A percentile compares a stretch with the other conserved stretches of the same genome.
These are phyloP conservation scores for Drosophila parvula DNA, from an alignment of 1,140 invertebrate species.

Conservation along the genomic window DNA sequence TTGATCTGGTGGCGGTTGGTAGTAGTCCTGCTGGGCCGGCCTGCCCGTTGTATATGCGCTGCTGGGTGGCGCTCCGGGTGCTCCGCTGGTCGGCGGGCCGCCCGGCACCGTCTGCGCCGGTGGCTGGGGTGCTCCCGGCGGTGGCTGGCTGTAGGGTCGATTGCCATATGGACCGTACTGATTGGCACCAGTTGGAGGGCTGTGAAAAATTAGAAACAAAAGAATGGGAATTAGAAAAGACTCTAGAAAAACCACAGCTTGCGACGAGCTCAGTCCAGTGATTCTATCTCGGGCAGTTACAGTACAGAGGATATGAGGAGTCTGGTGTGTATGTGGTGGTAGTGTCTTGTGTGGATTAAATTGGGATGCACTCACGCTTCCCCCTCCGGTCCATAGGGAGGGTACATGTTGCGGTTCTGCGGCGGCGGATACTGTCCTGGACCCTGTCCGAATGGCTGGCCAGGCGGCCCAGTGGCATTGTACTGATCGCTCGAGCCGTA, in stretches of 20 bases:
- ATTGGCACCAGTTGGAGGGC: conserved; percentile 77
- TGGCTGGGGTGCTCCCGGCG: conserved; percentile 72
- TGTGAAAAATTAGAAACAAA: conserved; percentile 9
- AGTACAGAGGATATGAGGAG: conserved; percentile 27
- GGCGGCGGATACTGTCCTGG: conserved; percentile 88
- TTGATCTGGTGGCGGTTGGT: conserved; percentile 86
- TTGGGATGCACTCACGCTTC: conserved; percentile 81
- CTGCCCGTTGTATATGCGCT: conserved; percentile 85
- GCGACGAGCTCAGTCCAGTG: conserved; percentile 13
- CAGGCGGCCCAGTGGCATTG: conserved; percentile 84
- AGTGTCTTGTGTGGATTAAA: conserved; percentile 25
- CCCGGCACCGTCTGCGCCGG: conserved; percentile 67
- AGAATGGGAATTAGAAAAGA: conserved; percentile 7
- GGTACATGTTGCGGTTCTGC: conserved; percentile 89
- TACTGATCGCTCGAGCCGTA: conserved; percentile 84
- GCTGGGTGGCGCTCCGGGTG: conserved; percentile 82
- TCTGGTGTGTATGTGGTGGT: conserved; percentile 22
- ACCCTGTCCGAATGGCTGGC: conserved; percentile 86
- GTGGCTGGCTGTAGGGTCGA: conserved; percentile 78
- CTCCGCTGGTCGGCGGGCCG: conserved; percentile 69
- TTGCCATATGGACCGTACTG: conserved; percentile 79
- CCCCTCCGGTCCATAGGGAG: conserved; percentile 89
- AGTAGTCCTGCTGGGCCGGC: conserved; percentile 88
- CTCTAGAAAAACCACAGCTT: conserved; percentile 8
- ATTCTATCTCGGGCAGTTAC: conserved; percentile 43